Percentiles rank a stretch among this genome's conserved stretches.
phyloP scores from a whole-genome alignment of 2,113 vertebrate species.

The Daubentonia madagascariensis region DNA sequence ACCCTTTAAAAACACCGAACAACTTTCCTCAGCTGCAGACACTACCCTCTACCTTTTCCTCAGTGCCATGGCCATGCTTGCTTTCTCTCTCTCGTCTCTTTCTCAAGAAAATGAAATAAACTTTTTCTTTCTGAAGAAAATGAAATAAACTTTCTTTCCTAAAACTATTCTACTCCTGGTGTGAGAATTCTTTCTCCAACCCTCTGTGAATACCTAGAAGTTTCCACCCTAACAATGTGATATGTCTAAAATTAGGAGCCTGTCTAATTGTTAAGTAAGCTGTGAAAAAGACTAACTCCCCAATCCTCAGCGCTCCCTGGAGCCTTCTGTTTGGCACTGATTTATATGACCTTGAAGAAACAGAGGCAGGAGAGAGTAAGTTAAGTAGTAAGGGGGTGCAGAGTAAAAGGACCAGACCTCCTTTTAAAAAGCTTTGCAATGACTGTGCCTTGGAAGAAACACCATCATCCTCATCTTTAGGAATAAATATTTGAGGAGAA shows the following conservation, averaged over 20 bases:
- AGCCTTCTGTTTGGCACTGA: background rate
- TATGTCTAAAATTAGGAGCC: background rate
- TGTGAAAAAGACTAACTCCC: background rate
- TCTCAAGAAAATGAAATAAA: too few species aligned
- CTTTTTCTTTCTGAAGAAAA: too few species aligned
- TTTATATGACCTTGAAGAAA: background rate
- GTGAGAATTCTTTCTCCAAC: too few species aligned
- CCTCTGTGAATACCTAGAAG: too few species aligned
- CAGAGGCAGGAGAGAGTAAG: background rate
- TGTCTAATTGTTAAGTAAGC: background rate
- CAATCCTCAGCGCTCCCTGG: background rate
- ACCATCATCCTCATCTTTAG: background rate
- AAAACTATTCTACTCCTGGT: too few species aligned
- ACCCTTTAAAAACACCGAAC: too few species aligned
- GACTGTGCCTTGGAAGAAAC: background rate
- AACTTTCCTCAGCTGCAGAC: too few species aligned
- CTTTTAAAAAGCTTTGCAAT: background rate
- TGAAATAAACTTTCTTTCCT: too few species aligned
- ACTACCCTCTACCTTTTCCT: too few species aligned
- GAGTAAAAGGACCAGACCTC: background rate
- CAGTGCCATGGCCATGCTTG: too few species aligned
- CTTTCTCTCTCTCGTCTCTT: too few species aligned
- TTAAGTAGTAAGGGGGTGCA: background rate
- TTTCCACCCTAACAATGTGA: too few species aligned
- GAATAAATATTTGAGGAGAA: background rate